Evolutionary conservation across 2,797 vertebrate genomes (phyloP), one percentile per base, ranked within the genome.

Genomic region (Trematomus bernacchii): DNA sequence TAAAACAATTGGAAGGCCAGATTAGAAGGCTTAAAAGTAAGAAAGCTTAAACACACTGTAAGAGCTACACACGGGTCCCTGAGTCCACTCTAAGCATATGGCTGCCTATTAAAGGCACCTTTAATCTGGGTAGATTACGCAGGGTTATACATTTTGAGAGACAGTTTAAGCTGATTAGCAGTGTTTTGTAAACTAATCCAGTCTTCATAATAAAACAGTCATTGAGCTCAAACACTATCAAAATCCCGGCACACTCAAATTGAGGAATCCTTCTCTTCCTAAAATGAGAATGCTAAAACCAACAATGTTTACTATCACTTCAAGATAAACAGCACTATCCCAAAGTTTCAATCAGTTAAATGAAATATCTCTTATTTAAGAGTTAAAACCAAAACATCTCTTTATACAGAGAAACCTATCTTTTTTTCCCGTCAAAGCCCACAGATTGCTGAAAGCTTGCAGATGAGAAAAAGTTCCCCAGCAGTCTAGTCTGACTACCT

Each of bases 51-150:
- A 71, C 33, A 59, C 43, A 19, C 2, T 9, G 3, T 30, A 44
- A 67, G 59, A 78, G 53, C 58, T 42, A 13, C 70, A 71, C 60
- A 58, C 63, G 77, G 33, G 68, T 76, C 71, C 69, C 37, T 66
- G 19, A 71, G 13, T 71, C 78, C 19, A 53, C 53, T 14, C 46
- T 52, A 33, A 71, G 54, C 78, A 79, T 74, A 81, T 74, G 75
- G 65, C 59, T 76, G 54, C 65, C 71, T 71, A 67, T 80, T 71
- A 76, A 72, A 61, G 73, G 58, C 81, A 62, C 14, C 59, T 79
- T 47, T 73, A 90, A 91, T 85, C 82, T 76, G 59, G 46, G 44
- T 57, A 69, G 80, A 89, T 92, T 86, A 89, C 33, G 40, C 44
- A 48, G 48, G 50, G 4, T 13, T 51, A 37, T 48, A 71, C 55